These are phyloP conservation scores for Sciaenops ocellatus DNA, from an alignment of 2,797 vertebrate species.

Conservation along the genomic window DNA sequence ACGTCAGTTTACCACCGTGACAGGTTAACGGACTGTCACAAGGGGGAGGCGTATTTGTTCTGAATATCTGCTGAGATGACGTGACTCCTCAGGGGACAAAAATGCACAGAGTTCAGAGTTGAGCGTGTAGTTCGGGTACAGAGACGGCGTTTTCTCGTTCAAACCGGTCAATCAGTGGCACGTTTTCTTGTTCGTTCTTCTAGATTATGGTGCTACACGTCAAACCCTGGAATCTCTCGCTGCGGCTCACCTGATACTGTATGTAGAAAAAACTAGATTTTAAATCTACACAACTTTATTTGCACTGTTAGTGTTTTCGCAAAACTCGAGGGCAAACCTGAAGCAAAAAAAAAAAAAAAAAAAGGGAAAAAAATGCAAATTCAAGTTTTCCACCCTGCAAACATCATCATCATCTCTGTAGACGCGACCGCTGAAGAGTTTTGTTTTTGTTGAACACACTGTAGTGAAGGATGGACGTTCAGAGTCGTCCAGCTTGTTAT, in stretches of 20 bases:
- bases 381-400: slow-evolving; percentile 13
- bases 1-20: background rate
- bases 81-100: background rate
- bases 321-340: slow-evolving; percentile 17
- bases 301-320: slow-evolving; percentile 57
- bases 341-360: slow-evolving; percentile 34
- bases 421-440: slow-evolving; percentile 1
- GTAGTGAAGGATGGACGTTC: background rate
- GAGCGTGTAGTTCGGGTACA: background rate
- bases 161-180: background rate
- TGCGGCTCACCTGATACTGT: slow-evolving; percentile 47
- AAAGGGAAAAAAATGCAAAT: slow-evolving; percentile 50
- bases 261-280: slow-evolving; percentile 53
- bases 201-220: slow-evolving; percentile 62
- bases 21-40: too few species aligned
- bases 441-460: slow-evolving; percentile 17
- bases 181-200: slow-evolving; percentile 22
- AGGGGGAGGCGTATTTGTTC: background rate
- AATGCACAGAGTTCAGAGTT: background rate
- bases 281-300: slow-evolving; percentile 33
- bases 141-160: background rate
- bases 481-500: background rate
- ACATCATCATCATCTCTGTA: background rate
- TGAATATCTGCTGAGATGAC: slow-evolving; percentile 2
- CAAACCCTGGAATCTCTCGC: slow-evolving; percentile 46